Percentiles rank a stretch among this genome's conserved stretches.
Evolutionary conservation across 1,140 invertebrate genomes (phyloP).

Genomic region (Ectropis grisescens): DNA sequence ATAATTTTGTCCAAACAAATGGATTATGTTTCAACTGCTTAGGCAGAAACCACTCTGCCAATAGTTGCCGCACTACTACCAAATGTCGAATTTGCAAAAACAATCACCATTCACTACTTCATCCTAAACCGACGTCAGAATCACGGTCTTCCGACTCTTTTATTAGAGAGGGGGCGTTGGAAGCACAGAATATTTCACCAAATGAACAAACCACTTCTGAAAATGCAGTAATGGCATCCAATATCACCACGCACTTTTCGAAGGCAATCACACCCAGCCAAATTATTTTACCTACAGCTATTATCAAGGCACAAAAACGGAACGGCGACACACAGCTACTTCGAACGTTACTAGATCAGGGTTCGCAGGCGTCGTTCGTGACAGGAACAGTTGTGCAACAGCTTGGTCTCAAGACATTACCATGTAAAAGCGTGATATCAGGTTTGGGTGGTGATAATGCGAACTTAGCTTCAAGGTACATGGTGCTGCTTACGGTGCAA

Average conservation of each 20-base stretch:
- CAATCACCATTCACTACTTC: slow-evolving; percentile 12
- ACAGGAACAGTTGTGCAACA: slow-evolving; percentile 5
- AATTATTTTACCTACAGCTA: slow-evolving; percentile 7
- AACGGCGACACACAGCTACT: slow-evolving; percentile 1
- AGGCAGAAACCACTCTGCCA: slow-evolving; percentile 8
- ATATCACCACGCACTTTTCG: not conserved
- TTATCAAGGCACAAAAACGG: not conserved
- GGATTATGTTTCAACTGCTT: slow-evolving; percentile 18
- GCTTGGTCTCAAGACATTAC: slow-evolving; percentile 4
- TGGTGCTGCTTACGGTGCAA: too few species aligned
- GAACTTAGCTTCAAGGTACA: too few species aligned
- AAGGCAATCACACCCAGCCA: not conserved
- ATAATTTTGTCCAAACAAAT: slow-evolving; percentile 7
- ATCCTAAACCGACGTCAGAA: slow-evolving; percentile 3
- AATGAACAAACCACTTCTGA: too few species aligned
- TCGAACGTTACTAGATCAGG: slow-evolving; percentile 11
- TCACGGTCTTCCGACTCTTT: too few species aligned
- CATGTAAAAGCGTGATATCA: slow-evolving; percentile 5
- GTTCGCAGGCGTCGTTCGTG: slow-evolving; percentile 13
- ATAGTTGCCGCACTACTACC: slow-evolving; percentile 3
- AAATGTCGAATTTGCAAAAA: slow-evolving; percentile 8
- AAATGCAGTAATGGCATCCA: too few species aligned
- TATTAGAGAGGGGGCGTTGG: slow-evolving; percentile 1
- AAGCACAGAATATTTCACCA: too few species aligned
- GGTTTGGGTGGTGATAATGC: slow-evolving; percentile 1